Conservation (phyloP, 2,797 vertebrate genomes). For the Pipistrellus pipistrellus region DNA sequence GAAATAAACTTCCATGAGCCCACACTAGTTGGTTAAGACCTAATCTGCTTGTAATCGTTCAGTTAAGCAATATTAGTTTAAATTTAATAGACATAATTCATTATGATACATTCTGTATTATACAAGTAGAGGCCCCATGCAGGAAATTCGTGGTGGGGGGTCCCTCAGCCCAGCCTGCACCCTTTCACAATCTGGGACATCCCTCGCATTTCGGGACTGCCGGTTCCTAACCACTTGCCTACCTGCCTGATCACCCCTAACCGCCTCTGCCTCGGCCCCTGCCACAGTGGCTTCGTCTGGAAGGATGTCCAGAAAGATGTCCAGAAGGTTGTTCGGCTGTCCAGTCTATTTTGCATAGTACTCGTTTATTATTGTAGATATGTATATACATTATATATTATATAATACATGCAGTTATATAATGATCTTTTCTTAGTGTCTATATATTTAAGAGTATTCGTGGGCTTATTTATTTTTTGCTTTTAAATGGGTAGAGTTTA, state of each 20-base stretch:
- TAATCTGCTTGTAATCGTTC: not conserved
- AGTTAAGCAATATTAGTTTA: not conserved
- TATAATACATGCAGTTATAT: not conserved
- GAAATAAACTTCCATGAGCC: not conserved
- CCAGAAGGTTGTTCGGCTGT: no score
- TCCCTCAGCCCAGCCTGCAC: no score
- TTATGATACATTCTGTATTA: not conserved
- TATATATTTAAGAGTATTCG: not conserved
- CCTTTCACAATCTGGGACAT: no score
- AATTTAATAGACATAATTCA: not conserved
- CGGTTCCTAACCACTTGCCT: no score
- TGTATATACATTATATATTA: not conserved
- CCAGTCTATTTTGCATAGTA: no score
- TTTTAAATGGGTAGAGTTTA: not conserved
- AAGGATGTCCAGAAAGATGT: no score
- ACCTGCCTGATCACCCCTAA: no score
- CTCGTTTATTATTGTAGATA: not conserved
- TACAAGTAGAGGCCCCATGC: not conserved
- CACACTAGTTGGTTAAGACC: not conserved
- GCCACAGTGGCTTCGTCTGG: no score
- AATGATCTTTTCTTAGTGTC: not conserved
- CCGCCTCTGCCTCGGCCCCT: no score
- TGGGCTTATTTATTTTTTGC: not conserved
- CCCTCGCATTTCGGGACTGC: no score
- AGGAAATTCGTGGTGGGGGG: no score